phyloP scores from a whole-genome alignment of 1,140 invertebrate genomes.

The Drosophila pandora region DNA sequence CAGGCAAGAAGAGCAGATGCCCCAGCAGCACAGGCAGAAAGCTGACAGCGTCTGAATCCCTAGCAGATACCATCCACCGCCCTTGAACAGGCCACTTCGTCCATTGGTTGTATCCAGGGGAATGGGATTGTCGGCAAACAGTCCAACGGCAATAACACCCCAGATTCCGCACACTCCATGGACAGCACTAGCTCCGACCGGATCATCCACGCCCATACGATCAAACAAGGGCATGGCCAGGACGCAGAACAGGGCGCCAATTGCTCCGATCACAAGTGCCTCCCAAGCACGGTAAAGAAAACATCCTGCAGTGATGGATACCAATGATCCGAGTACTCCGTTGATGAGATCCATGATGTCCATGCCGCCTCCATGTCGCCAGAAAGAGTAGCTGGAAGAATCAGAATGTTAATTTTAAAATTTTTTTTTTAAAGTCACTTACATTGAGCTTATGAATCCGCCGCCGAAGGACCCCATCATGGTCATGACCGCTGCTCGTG shows the following conservation, averaged over 20 bases:
- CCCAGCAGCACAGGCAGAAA: conserved; percentile 90
- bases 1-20: conserved; percentile 87
- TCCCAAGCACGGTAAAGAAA: conserved; percentile 95
- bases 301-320: conserved; percentile 96
- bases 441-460: conserved; percentile 89
- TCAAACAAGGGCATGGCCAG: conserved; percentile 90
- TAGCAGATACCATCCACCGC: conserved; percentile 94
- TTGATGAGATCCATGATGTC: conserved; percentile 95
- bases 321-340: conserved; percentile 93
- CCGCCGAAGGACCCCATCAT: conserved; percentile 95
- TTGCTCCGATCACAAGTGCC: conserved; percentile 91
- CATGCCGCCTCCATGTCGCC: conserved; percentile 89
- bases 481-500: conserved; percentile 94
- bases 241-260: conserved; percentile 91
- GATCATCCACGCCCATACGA: conserved; percentile 92
- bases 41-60: conserved; percentile 91
- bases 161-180: conserved; percentile 91
- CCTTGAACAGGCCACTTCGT: conserved; percentile 93
- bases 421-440: conserved; percentile 43
- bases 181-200: conserved; percentile 94
- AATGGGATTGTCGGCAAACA: conserved; percentile 94
- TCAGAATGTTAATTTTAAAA: neutral
- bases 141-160: conserved; percentile 93
- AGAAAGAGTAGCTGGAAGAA: conserved; percentile 85
- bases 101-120: conserved; percentile 91